Evolutionary conservation across 2,113 vertebrate genomes (phyloP).

Genomic region (Litocranius walleri): DNA sequence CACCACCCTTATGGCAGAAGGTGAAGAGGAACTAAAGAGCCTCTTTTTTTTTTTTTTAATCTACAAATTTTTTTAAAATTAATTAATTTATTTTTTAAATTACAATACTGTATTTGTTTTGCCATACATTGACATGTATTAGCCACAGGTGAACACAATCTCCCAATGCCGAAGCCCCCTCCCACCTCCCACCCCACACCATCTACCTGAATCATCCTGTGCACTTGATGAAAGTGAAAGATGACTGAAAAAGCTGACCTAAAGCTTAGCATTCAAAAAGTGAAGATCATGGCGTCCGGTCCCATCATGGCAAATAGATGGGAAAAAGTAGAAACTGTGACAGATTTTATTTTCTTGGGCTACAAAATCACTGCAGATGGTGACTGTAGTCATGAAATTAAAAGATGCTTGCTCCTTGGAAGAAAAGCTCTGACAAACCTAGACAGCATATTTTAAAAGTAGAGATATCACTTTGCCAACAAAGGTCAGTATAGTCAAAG

Average conservation of each 20-base stretch:
- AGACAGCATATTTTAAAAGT: not conserved
- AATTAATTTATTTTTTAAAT: no score
- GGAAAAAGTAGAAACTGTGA: not conserved
- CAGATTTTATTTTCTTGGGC: not conserved
- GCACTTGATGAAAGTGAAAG: not conserved
- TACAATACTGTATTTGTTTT: no score
- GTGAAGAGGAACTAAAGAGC: not conserved
- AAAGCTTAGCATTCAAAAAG: not conserved
- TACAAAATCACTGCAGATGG: not conserved
- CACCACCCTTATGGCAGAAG: not conserved
- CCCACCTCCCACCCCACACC: no score
- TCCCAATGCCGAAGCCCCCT: no score
- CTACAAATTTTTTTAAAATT: no score
- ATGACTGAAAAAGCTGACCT: not conserved
- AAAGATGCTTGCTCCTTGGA: not conserved
- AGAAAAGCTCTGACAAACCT: not conserved
- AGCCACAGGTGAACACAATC: no score
- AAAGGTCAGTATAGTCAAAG: not conserved
- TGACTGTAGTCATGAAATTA: not conserved
- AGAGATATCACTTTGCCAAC: not conserved
- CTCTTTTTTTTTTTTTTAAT: no score
- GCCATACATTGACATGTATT: no score
- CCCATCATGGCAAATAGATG: not conserved
- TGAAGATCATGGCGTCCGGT: fast-evolving
- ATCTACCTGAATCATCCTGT: no score